Conservation (phyloP, 2,113 vertebrate genomes). For the Pelecanus crispus region DNA sequence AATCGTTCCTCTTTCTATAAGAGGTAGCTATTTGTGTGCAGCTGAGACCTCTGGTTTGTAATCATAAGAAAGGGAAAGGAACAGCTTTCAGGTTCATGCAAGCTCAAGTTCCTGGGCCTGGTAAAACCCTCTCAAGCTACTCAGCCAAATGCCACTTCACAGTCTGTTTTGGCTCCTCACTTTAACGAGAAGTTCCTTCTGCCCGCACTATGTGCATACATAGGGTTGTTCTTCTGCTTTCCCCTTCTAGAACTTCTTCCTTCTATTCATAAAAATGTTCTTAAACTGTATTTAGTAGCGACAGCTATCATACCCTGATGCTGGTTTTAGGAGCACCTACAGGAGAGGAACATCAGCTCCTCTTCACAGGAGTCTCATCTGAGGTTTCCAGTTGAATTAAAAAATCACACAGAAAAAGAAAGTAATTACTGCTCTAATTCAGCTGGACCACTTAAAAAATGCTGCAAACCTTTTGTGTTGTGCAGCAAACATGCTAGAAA, state of each 20-base stretch:
- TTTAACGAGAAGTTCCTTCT: background rate
- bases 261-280: background rate
- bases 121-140: background rate
- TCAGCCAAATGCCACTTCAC: fast-evolving
- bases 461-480: background rate
- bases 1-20: background rate
- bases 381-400: background rate
- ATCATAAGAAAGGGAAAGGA: background rate
- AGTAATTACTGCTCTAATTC: background rate
- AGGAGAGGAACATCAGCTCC: background rate
- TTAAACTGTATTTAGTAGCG: background rate
- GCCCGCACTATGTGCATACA: background rate
- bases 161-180: background rate
- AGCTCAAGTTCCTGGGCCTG: background rate
- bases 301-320: fast-evolving
- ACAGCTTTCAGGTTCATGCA: background rate
- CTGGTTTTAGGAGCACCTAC: background rate
- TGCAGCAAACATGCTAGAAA: background rate
- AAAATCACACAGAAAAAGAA: background rate
- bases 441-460: background rate
- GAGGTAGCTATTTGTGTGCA: background rate
- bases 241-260: background rate
- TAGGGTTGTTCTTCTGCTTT: background rate
- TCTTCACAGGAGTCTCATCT: background rate
- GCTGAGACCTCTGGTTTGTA: background rate